Evolutionary conservation across 1,140 invertebrate genomes (phyloP), one percentile per base, ranked within the genome.

Genomic region (Cydia amplana): DNA sequence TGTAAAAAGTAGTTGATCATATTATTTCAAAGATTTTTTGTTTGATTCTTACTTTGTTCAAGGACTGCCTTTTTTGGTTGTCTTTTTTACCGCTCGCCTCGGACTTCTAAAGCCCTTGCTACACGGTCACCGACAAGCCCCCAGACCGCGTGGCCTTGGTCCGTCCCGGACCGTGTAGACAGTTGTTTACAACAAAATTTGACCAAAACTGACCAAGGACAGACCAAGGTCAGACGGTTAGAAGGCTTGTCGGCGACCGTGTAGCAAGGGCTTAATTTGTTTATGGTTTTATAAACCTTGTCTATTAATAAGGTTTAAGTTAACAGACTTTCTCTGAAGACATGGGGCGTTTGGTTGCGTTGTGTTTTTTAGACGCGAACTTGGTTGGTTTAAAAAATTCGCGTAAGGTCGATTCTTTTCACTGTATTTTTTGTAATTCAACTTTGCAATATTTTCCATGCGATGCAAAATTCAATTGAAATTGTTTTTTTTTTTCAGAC

Each of bases 271-370:
- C n/a, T n/a, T n/a, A 60, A 60, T 60, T 12, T 9, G 20, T 9
- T 51, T 60, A 60, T 60, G 20, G 18, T 23, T 60, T 60, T 60
- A 23, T 12, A 20, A 23, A 60, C 55, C 20, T 20, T 0, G 18
- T 60, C 55, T 60, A 60, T 60, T 23, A 60, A 60, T 60, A 0
- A 60, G 55, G 55, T 60, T 60, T 60, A 60, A 9, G 55, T 60
- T 60, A 60, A 60, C 55, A 20, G 18, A 60, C 55, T 60, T 60
- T 60, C 55, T 23, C 55, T 60, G 12, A 60, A 60, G 55, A 60
- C 20, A 23, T 23, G 20, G 20, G 18, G 20, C 20, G 55, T 60
- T 60, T 60, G 51, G 16, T 55, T 55, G 51, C 4, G 43, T 18
- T 60, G 18, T 20, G 55, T 10, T 60, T 20, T 60, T 60, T 18